Conservation (phyloP, 2,113 vertebrate genomes). For the Cnemophilus loriae region DNA sequence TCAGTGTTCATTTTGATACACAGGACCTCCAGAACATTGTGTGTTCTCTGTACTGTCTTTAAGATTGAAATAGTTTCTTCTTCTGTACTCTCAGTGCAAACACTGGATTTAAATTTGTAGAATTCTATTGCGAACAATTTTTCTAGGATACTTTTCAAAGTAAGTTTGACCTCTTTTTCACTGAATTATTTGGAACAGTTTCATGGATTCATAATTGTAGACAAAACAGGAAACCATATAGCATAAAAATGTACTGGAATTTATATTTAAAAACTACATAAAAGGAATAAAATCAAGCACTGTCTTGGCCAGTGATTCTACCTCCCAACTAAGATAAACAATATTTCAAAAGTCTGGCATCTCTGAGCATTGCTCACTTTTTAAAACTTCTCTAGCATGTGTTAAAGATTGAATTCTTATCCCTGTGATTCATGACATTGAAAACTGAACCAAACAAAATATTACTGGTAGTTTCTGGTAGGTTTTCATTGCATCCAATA, state of each 20-base stretch:
- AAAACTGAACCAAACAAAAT: conserved; percentile 12
- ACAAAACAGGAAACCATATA: conserved; percentile 69
- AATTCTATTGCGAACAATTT: background rate
- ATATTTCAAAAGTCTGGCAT: conserved; percentile 18
- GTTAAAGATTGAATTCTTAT: conserved; percentile 27
- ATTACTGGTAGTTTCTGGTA: background rate
- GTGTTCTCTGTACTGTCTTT: background rate
- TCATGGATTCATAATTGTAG: conserved; percentile 69
- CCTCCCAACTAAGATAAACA: conserved; percentile 10
- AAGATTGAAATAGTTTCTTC: background rate
- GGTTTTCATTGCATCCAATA: background rate
- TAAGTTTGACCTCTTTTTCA: conserved; percentile 35
- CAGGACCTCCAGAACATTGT: background rate
- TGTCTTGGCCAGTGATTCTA: background rate
- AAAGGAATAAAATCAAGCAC: conserved; percentile 3
- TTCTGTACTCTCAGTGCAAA: background rate
- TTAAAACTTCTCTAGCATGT: conserved; percentile 5
- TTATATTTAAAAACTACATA: conserved; percentile 19
- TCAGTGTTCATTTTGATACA: background rate
- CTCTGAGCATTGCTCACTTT: background rate
- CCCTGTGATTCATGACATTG: background rate
- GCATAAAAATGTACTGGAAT: conserved; percentile 6
- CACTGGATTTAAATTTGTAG: background rate
- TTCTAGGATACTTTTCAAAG: conserved; percentile 20
- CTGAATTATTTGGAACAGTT: conserved; percentile 25